Conservation (phyloP, 92 coral and sea anemone genomes). For the Zoanthus sansibaricus region DNA sequence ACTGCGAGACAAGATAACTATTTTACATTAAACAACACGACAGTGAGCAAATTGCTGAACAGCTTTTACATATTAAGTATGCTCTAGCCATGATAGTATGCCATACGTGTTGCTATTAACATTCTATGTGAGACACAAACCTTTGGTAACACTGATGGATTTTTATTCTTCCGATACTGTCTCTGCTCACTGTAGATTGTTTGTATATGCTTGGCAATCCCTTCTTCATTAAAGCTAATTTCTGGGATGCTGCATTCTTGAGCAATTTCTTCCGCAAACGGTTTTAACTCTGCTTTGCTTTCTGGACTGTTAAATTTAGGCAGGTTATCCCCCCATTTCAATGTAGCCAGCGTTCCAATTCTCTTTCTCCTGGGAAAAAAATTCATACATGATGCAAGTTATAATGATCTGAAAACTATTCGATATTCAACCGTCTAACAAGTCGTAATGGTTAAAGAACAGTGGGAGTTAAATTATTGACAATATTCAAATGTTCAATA, state of each 20-base stretch:
- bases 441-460: neutral
- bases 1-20: conserved; percentile 3
- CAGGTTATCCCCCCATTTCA: conserved; percentile 42
- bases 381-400: conserved; percentile 31
- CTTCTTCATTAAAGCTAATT: conserved; percentile 54
- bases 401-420: neutral
- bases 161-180: conserved; percentile 50
- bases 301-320: conserved; percentile 66
- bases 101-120: neutral
- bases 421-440: neutral
- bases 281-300: conserved; percentile 33
- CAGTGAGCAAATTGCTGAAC: conserved; percentile 12
- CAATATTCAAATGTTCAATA: conserved; percentile 32
- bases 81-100: conserved; percentile 2
- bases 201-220: conserved; percentile 58
- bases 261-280: conserved; percentile 51
- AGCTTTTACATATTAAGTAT: conserved; percentile 13
- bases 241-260: conserved; percentile 59
- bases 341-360: conserved; percentile 49
- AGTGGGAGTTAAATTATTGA: conserved; percentile 13
- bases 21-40: neutral
- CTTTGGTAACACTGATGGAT: conserved; percentile 19
- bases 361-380: conserved; percentile 52
- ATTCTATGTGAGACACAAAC: conserved; percentile 32
- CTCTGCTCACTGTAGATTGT: conserved; percentile 56